Evolutionary conservation across 2,888 invertebrate species (phyloP).

Genomic region (Ceratothoa steindachneri): DNA sequence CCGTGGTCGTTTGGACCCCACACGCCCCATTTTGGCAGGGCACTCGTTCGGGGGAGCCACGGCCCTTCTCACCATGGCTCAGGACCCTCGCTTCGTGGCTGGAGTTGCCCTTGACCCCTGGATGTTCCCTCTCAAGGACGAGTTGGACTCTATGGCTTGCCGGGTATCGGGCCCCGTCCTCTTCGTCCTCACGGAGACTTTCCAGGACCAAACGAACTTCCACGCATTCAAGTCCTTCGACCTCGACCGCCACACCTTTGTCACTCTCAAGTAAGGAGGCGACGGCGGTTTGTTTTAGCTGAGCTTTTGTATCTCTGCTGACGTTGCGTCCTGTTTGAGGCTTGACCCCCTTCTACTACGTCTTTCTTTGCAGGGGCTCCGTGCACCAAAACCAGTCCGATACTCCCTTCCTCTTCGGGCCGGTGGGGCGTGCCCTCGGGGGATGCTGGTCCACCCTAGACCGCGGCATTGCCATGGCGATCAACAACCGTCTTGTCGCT

Average conservation of each 20-base stretch:
- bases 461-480: slow-evolving; percentile 50
- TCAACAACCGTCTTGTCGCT: slow-evolving; percentile 50
- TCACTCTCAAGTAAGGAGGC: slow-evolving; percentile 41
- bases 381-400: slow-evolving; percentile 54
- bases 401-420: slow-evolving; percentile 51
- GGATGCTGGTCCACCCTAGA: slow-evolving; percentile 39
- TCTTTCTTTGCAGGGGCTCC: slow-evolving; percentile 50
- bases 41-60: slow-evolving; percentile 67
- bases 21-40: slow-evolving; percentile 58
- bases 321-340: no score
- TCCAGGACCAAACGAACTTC: neutral
- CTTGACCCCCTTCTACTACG: no score
- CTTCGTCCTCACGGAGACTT: neutral
- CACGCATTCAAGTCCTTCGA: slow-evolving; percentile 51
- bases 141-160: neutral
- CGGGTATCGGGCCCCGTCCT: neutral
- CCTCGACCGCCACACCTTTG: slow-evolving; percentile 21
- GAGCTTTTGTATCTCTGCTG: no score
- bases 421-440: slow-evolving; percentile 26
- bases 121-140: slow-evolving; percentile 60
- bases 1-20: slow-evolving; percentile 53
- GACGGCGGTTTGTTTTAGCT: no score
- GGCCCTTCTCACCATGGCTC: slow-evolving; percentile 58
- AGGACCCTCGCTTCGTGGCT: slow-evolving; percentile 55
- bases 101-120: slow-evolving; percentile 61